phyloP scores from a whole-genome alignment of 2,797 vertebrate genomes.

The Distichodus sexfasciatus region DNA sequence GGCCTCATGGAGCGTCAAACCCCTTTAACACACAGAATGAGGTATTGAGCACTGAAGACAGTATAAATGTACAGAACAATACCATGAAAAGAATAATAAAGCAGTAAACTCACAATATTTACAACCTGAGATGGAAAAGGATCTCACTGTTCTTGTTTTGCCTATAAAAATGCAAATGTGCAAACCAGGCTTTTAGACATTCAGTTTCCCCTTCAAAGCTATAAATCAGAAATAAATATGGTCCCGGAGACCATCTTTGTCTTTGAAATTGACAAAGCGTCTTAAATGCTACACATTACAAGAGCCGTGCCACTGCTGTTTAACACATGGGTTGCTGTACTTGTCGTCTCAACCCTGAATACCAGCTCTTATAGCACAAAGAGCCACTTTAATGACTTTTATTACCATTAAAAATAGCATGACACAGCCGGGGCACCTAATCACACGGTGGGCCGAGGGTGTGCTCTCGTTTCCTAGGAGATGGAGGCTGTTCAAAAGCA shows the following conservation, averaged over 20 bases:
- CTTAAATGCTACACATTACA: not conserved
- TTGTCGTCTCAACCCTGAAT: not conserved
- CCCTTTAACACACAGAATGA: no score
- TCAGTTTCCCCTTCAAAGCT: not conserved
- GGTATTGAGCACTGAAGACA: no score
- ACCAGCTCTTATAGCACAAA: slow-evolving; percentile 15
- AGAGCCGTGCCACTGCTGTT: not conserved
- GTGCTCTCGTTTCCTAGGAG: slow-evolving; percentile 59
- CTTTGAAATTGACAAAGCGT: not conserved
- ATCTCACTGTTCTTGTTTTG: not conserved
- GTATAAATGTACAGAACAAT: no score
- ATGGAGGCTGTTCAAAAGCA: slow-evolving; percentile 47
- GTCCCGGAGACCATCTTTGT: not conserved
- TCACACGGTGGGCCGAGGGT: no score
- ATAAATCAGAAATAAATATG: not conserved
- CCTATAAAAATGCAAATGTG: not conserved
- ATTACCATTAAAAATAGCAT: slow-evolving; percentile 40
- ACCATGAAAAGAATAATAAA: no score
- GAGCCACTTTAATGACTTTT: slow-evolving; percentile 37
- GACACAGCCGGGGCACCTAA: slow-evolving; percentile 28
- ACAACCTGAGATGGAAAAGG: no score
- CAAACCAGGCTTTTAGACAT: not conserved
- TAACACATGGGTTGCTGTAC: not conserved
- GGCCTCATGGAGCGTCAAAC: no score
- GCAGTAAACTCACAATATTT: no score